Evolutionary conservation across 2,888 invertebrate species (phyloP).

Genomic region (Xanthorhoe designata): DNA sequence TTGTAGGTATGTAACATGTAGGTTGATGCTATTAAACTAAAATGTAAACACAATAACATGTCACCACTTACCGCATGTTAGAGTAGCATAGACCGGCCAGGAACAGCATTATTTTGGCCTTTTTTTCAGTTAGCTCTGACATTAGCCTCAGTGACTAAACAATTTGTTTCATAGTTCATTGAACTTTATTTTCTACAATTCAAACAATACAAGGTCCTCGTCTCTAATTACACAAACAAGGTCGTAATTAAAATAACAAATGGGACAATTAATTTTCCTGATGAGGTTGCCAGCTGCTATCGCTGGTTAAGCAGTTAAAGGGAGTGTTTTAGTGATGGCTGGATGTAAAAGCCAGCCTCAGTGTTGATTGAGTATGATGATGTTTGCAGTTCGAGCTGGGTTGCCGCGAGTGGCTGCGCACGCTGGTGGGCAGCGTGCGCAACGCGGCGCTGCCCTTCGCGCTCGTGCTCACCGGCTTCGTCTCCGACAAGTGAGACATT

Average conservation of each 20-base stretch:
- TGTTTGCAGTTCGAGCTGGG: conserved; percentile 86
- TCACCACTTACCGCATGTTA: too few relatives aligned
- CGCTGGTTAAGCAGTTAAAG: not conserved
- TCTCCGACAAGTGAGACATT: conserved; percentile 86
- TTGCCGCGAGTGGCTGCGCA: conserved; percentile 89
- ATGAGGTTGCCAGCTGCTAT: not conserved
- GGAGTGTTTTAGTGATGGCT: not conserved
- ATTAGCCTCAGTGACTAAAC: not conserved
- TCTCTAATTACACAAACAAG: conserved; percentile 1
- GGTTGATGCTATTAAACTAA: too few relatives aligned
- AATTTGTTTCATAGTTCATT: not conserved
- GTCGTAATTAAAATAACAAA: not conserved
- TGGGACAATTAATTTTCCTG: not conserved
- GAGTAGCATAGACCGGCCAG: too few relatives aligned
- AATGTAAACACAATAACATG: not conserved
- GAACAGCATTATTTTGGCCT: not conserved
- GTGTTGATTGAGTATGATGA: not conserved
- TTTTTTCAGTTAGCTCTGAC: not conserved
- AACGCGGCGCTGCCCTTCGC: conserved; percentile 90
- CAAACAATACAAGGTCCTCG: not conserved
- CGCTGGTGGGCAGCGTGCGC: conserved; percentile 90
- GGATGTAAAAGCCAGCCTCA: not conserved
- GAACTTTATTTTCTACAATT: not conserved
- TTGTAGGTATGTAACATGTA: too few relatives aligned
- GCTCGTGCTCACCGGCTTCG: conserved; percentile 88